Evolutionary conservation across 1,140 invertebrate genomes (phyloP).

Genomic region (Dolichoris vasculosae): DNA sequence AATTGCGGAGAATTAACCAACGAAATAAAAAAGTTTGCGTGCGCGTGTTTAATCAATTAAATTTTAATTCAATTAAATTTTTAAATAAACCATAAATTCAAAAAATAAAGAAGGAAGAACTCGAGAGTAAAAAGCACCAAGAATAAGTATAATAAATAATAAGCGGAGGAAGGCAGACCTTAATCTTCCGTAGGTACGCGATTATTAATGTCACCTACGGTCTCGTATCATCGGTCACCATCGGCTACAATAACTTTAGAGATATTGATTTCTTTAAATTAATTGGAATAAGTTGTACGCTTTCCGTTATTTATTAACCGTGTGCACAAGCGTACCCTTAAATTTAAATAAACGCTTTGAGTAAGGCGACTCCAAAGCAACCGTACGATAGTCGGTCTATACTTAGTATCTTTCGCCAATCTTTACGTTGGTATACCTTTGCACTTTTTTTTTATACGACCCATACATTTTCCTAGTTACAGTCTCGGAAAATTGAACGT

Average conservation of each 20-base stretch:
- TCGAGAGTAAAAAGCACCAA: too few relatives aligned
- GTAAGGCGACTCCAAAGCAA: background rate
- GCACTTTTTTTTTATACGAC: background rate
- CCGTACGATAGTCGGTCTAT: too few relatives aligned
- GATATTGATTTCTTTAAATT: slow-evolving; percentile 62
- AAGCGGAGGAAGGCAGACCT: background rate
- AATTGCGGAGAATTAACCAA: too few relatives aligned
- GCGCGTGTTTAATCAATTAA: too few relatives aligned
- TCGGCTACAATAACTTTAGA: slow-evolving; percentile 69
- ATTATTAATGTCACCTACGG: slow-evolving; percentile 66
- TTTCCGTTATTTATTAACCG: slow-evolving; percentile 37
- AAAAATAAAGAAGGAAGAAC: background rate
- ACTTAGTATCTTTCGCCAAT: background rate
- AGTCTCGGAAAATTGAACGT: background rate
- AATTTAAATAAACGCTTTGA: background rate
- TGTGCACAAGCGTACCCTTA: background rate
- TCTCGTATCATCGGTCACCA: slow-evolving; percentile 71
- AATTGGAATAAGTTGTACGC: background rate
- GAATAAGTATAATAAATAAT: background rate
- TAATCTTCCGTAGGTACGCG: background rate
- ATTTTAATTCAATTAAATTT: too few relatives aligned
- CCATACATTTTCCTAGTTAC: background rate
- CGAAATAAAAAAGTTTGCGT: too few relatives aligned
- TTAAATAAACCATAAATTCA: background rate
- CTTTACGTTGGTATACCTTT: background rate